Base-by-base conservation (phyloP, 2,113 vertebrate genomes). In the Corynorhinus townsendii region DNA sequence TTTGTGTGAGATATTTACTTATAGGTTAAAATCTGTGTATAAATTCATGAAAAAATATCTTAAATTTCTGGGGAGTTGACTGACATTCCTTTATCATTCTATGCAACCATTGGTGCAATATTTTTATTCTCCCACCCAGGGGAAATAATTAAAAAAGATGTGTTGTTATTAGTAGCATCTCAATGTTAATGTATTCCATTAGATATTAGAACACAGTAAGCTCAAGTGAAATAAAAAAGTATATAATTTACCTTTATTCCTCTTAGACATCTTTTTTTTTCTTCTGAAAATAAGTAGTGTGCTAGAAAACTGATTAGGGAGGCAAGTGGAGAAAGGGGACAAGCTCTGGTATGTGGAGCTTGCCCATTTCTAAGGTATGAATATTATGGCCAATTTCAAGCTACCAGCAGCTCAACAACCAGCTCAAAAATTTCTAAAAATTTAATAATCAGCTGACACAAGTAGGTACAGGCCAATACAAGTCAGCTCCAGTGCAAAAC, bases 1-100 rank as follows among this genome's bases (percentile, higher is more conserved):
- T 73, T 96, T 86, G 76, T 56, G 28, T 24, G 69, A 95, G 43
- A 15, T 87, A 91, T 28, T 89, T 91, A n/a, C 16, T 82, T 76
- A 83, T 77, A 94, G 72, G 40, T 91, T 92, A 90, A 90, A 89
- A 45, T 47, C 52, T 76, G 28, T 77, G 1, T 45, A 89, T 49
- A 89, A 79, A 93, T 95, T 93, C 5, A 43, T 81, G 7, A 19
- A 84, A 82, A 54, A 52, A 68, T 22, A 9, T 19, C 20, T 79
- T 79, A 85, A 35, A 73, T 85, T 89, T 92, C 22, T 8, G 2
- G 5, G 22, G 9, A 24, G 83, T 79, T 91, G 10, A 49, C 8
- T 49, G 35, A 90, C 11, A 59, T 54, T 69, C 24, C 62, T 93
- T 91, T 76, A 81, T 79, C 45, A 75, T 92, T 86, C 10, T 73